Evolutionary conservation across 2,888 invertebrate species (phyloP).

Genomic region (Hyposoter dolosus): DNA sequence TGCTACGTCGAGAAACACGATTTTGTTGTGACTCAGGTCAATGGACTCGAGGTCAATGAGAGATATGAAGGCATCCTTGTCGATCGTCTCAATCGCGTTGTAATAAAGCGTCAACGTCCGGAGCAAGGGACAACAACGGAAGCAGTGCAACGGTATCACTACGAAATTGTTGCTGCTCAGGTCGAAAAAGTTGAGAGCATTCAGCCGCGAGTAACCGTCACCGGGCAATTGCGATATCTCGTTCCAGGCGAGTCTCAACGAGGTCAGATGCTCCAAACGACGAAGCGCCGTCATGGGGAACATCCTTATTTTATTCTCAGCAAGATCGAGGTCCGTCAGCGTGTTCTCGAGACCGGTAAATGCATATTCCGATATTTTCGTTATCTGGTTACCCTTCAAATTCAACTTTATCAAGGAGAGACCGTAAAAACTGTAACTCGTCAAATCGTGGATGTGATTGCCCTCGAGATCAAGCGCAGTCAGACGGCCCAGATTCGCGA

Average conservation of each 20-base stretch:
- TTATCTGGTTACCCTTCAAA: constrained; percentile 93
- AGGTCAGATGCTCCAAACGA: constrained; percentile 90
- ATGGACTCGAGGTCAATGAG: constrained; percentile 92
- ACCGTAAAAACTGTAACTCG: constrained; percentile 95
- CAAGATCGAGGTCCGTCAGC: constrained; percentile 93
- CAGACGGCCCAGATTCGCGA: constrained; percentile 90
- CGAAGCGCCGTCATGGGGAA: constrained; percentile 94
- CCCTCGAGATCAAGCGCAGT: constrained; percentile 93
- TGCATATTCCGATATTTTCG: constrained; percentile 93
- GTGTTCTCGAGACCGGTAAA: constrained; percentile 92
- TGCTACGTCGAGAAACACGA: constrained; percentile 90
- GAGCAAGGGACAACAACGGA: constrained; percentile 92
- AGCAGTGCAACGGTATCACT: constrained; percentile 91
- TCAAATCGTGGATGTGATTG: constrained; percentile 93
- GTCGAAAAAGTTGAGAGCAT: constrained; percentile 91
- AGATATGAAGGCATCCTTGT: constrained; percentile 91
- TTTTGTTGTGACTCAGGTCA: constrained; percentile 95
- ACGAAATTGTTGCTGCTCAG: constrained; percentile 94
- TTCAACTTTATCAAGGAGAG: constrained; percentile 92
- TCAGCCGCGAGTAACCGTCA: constrained; percentile 90
- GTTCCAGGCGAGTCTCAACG: constrained; percentile 88
- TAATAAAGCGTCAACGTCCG: constrained; percentile 93
- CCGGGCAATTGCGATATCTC: constrained; percentile 89
- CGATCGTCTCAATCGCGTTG: constrained; percentile 92
- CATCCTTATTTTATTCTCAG: constrained; percentile 93